Evolutionary conservation across 2,888 invertebrate genomes (phyloP), one percentile per base, ranked within the genome.

Genomic region (Caprella mutica): DNA sequence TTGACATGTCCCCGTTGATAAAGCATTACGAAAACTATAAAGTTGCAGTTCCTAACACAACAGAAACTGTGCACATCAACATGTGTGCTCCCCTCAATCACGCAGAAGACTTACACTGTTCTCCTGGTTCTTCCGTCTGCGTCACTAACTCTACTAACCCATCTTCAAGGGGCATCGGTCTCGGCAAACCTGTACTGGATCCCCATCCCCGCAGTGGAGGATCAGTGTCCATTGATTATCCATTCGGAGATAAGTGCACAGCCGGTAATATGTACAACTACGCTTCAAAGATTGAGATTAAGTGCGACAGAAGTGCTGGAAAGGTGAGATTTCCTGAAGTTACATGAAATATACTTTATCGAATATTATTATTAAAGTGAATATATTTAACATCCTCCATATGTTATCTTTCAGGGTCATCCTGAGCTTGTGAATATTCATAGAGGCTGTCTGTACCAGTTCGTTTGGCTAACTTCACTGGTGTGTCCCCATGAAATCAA

Each of bases 51-150:
- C 55, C 57, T 6, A 55, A 63, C 33, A 55, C 52, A 17, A 55
- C 50, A 17, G 55, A 57, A 23, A 59, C 46, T 35, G 59, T 59
- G 38, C 56, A 57, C 43, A 30, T 63, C 17, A 63, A 63, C 52
- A 56, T 63, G 23, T 63, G 63, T 19, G 33, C 57, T 21, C 63
- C 63, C 21, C 53, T 63, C 14, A 63, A 63, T 39, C 59, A 53
- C 14, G 59, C 59, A 8, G 29, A 48, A 35, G 57, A 57, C 4
- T 48, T 57, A 9, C 55, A 57, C 26, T 63, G 63, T 40, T 43
- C 38, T 14, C 59, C 63, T 30, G 63, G 59, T 17, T 51, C 63
- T 23, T 55, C 59, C 14, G 53, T 50, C 4, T 63, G 63, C 29
- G 46, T 55, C 23, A 19, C 30, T 19, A 21, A 30, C n/a, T n/a